Percentiles rank a stretch among this genome's conserved stretches.
phyloP scores from a whole-genome alignment of 2,888 invertebrate genomes.

The Thumatha senex region DNA sequence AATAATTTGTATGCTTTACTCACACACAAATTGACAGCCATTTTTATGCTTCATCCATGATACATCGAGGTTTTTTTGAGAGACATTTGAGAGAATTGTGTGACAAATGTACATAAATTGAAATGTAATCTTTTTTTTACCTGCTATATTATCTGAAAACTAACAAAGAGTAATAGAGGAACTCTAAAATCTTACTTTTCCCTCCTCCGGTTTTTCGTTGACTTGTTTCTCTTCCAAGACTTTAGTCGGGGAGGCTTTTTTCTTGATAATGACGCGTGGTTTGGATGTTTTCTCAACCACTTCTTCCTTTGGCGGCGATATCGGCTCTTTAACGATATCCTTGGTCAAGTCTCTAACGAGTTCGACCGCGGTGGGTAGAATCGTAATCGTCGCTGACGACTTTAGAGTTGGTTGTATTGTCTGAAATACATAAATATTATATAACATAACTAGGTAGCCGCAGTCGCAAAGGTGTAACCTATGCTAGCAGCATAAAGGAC shows the following conservation, averaged over 20 bases:
- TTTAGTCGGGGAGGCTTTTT: constrained; percentile 55
- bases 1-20: no score
- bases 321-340: constrained; percentile 49
- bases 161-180: no score
- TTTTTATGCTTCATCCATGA: no score
- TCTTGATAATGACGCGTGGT: constrained; percentile 51
- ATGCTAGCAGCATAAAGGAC: no score
- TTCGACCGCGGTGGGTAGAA: constrained; percentile 50
- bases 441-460: neutral
- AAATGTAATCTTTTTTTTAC: no score
- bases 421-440: constrained; percentile 22
- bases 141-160: no score
- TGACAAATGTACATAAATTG: no score
- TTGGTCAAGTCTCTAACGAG: constrained; percentile 55
- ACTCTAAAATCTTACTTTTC: constrained; percentile 48
- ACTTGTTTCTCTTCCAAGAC: constrained; percentile 50
- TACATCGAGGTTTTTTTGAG: no score
- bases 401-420: constrained; percentile 58
- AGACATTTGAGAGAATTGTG: no score
- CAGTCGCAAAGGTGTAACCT: no score
- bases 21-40: no score
- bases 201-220: constrained; percentile 57
- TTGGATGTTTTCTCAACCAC: constrained; percentile 51
- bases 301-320: constrained; percentile 46
- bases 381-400: constrained; percentile 75